Base-by-base conservation (phyloP, 2,888 invertebrate genomes). In the Caenorhabditis angaria region DNA sequence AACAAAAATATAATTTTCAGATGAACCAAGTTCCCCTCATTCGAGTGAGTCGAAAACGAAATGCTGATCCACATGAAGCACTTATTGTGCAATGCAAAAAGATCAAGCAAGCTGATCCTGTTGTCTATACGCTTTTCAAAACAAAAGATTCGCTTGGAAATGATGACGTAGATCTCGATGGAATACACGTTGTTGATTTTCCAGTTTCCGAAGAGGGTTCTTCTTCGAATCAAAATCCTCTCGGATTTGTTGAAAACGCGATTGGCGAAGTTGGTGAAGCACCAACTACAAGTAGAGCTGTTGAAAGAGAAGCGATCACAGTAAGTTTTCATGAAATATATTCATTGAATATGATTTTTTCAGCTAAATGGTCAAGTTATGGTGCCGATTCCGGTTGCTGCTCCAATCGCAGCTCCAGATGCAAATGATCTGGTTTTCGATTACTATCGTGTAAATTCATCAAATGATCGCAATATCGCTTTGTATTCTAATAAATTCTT, bases 21-120 rank as follows among this genome's bases (percentile, higher is more conserved):
- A 69, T 66, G 67, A 61, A 29, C 41, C 47, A 51, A 20, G 56
- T 74, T 14, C 73, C 80, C 5, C 64, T 84, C 18, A 82, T 84
- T 20, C 79, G 85, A 32, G 79, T 85, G 25, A 76, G 83, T 24
- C 78, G 86, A 18, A 86, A 86, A 65, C 77, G 86, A 24, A 65
- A 63, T 8, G 84, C 84, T 2, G 82, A 83, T 57, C 84, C 86
- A 14, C 78, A 78, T 12, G 71, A 78, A 10, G 84, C 81, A 14
- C 78, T 85, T 8, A 63, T 85, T 24, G 62, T 85, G 10, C 74
- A 80, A 27, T 53, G 50, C 22, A 82, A 82, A 54, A 60, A 70
- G 28, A 60, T 64, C 10, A 78, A 75, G 24, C 59, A 74, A 58
- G 69, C 57, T n/a, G 63, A 63, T 27, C 69, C 70, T 6, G 28